Conservation (phyloP, 2,888 invertebrate genomes). For the Epirrhoe tristata region DNA sequence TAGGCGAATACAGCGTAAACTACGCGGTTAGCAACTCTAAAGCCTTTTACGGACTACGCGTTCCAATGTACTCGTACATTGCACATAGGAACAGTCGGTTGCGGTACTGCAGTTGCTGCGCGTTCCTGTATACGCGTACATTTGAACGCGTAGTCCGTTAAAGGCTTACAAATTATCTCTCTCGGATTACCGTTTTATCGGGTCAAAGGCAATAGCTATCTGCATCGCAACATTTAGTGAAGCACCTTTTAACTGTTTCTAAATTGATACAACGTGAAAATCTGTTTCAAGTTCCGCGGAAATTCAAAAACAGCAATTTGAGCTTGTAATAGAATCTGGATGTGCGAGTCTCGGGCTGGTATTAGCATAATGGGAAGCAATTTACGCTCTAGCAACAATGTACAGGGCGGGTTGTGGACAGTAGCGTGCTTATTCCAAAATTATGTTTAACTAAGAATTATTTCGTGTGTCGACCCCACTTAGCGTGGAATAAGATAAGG, state of each 20-base stretch:
- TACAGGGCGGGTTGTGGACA: background rate
- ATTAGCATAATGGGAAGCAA: slow-evolving; percentile 36
- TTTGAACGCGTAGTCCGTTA: too few species aligned
- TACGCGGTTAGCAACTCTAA: too few species aligned
- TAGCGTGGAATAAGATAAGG: too few species aligned
- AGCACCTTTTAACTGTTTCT: slow-evolving; percentile 14
- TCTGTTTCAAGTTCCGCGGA: slow-evolving; percentile 25
- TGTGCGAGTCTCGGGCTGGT: slow-evolving; percentile 27
- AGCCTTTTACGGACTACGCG: too few species aligned
- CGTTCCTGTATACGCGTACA: too few species aligned
- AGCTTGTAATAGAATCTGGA: slow-evolving; percentile 36
- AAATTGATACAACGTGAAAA: slow-evolving; percentile 29
- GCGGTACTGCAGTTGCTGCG: too few species aligned
- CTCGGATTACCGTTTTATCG: too few species aligned
- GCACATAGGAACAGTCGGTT: too few species aligned
- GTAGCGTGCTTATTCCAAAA: background rate
- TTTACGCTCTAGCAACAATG: slow-evolving; percentile 18
- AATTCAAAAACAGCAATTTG: slow-evolving; percentile 43
- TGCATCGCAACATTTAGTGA: slow-evolving; percentile 12
- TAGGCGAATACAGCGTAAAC: too few species aligned
- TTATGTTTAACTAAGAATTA: background rate
- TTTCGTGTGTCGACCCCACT: too few species aligned
- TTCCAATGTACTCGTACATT: too few species aligned
- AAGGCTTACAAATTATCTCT: too few species aligned
- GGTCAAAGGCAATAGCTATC: slow-evolving; percentile 8